A percentile compares a stretch with the other conserved stretches of the same genome.
These are phyloP conservation scores for Callocephalon fimbriatum DNA, from an alignment of 2,113 vertebrate genomes.

Conservation along the genomic window DNA sequence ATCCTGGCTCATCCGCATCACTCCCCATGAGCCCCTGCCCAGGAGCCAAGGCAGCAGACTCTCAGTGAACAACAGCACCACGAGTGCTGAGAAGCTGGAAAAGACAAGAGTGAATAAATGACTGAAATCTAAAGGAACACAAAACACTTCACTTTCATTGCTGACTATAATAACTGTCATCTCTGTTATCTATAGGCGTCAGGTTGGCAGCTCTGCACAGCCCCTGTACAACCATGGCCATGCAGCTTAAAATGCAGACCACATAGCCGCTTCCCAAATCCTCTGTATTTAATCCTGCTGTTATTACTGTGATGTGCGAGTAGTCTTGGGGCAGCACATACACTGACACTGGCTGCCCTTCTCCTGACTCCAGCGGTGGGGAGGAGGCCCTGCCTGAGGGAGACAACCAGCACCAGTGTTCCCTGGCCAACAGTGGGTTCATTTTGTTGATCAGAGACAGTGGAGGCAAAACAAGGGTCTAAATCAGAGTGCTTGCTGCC, in stretches of 20 bases:
- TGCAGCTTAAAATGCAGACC: neutral
- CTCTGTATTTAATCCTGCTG: neutral
- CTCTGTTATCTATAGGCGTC: neutral
- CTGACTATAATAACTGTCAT: neutral
- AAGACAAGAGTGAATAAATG: neutral
- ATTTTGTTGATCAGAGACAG: neutral
- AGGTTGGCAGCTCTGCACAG: neutral
- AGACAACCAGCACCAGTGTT: neutral
- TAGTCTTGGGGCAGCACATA: neutral
- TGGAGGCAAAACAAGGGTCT: neutral
- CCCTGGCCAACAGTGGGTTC: neutral
- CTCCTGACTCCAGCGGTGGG: rapidly evolving
- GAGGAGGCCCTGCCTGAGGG: neutral
- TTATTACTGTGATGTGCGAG: rapidly evolving
- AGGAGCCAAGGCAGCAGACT: rapidly evolving
- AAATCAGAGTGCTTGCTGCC: neutral
- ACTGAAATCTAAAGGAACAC: neutral
- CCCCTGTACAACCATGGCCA: neutral
- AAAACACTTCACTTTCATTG: rapidly evolving
- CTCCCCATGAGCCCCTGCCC: rapidly evolving
- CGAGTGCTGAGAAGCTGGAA: neutral
- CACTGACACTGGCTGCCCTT: rapidly evolving
- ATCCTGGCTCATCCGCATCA: rapidly evolving
- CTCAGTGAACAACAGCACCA: rapidly evolving
- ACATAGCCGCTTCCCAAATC: no score